Base-by-base conservation (phyloP, 1,140 invertebrate genomes). In the Venturia canescens region DNA sequence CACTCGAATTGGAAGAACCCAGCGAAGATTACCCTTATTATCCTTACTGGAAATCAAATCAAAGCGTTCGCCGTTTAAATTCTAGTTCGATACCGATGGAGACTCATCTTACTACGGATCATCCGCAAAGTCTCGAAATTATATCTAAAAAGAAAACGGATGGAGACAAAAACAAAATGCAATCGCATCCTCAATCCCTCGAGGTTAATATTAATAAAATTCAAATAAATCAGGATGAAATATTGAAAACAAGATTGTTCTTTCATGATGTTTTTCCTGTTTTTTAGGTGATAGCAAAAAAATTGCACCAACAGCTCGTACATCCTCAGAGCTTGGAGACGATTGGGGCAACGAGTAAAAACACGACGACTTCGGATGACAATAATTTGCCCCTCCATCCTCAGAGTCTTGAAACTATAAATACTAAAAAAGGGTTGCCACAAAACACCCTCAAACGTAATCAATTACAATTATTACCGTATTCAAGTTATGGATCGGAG, bases 401-500 rank as follows among this genome's bases (percentile, higher is more conserved):
- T 7, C 91, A 92, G 83, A 92, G 91, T 84, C 87, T 92, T 80
- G 91, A 92, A 87, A 92, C 89, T 53, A 92, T 92, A 23, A 91
- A 90, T 86, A 88, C 89, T 72, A 91, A 92, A 83, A 91, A 91
- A 85, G 90, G 90, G 38, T 89, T 91, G 81, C 90, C 90, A n/a
- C 91, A 91, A 87, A 90, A 89, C 81, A 91, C 90, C 34, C 86
- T 92, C 72, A 92, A 90, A 77, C 88, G 91, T 66, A 91, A 91
- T 79, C 90, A 90, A 80, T 83, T 92, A 21, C 88, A 91, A 75
- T 85, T 93, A 85, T 92, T 94, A 84, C 94, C 94, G 21, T 95
- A 95, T 89, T 89, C 94, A 53, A 94, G 93, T 76, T 95, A 95
- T 86, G 94, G 95, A 67, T 96, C 95, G 53, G 95, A 96, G 88